Conservation (phyloP, 1,140 invertebrate species). For the Pissodes strobi region DNA sequence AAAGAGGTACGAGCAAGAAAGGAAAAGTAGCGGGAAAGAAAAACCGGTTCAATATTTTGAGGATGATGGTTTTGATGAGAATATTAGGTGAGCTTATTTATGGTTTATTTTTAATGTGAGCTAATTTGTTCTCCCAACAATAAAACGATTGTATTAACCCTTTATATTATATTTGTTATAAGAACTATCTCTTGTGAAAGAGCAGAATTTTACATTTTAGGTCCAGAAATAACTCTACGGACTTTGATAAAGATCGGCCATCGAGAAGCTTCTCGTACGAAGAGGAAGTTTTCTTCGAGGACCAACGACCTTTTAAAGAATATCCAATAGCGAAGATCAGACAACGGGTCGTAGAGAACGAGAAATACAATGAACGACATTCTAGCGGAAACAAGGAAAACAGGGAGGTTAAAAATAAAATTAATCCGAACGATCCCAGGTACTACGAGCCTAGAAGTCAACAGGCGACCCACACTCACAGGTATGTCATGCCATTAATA, state of each 20-base stretch:
- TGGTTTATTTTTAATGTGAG: too few species aligned
- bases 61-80: slow-evolving; percentile 50
- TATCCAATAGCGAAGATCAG: slow-evolving; percentile 44
- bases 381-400: slow-evolving; percentile 15
- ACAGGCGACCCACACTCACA: neutral
- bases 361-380: slow-evolving; percentile 9
- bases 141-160: too few species aligned
- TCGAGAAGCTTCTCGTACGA: slow-evolving; percentile 37
- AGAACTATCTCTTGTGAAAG: too few species aligned
- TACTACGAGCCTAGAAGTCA: slow-evolving; percentile 34
- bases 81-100: slow-evolving; percentile 43
- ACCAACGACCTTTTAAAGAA: slow-evolving; percentile 33
- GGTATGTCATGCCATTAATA: too few species aligned
- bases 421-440: slow-evolving; percentile 30
- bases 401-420: slow-evolving; percentile 17
- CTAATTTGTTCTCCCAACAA: too few species aligned
- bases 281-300: slow-evolving; percentile 37
- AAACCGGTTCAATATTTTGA: slow-evolving; percentile 42
- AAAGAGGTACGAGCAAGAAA: neutral
- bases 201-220: too few species aligned
- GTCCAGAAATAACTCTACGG: slow-evolving; percentile 35
- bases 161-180: too few species aligned
- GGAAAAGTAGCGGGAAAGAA: slow-evolving; percentile 26
- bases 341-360: slow-evolving; percentile 36
- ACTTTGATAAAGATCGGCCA: slow-evolving; percentile 30